A percentile compares a stretch with the other conserved stretches of the same genome.
Conservation (phyloP, 2,797 vertebrate genomes). For the Scyliorhinus canicula region DNA sequence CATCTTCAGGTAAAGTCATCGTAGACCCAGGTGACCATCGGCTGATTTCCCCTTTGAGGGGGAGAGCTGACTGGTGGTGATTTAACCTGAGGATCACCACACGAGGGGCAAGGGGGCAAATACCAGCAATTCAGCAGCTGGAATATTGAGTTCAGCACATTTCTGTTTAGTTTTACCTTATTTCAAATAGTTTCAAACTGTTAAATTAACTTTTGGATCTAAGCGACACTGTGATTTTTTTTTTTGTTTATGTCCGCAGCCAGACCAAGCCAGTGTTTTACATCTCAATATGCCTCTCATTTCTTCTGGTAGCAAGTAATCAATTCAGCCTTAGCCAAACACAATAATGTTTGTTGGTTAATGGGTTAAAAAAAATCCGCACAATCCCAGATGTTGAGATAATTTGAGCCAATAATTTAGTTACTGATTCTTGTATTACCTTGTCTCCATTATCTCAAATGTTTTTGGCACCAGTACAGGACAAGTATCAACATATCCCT, state of each 20-base stretch:
- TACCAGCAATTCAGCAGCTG: neutral
- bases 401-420: neutral
- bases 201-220: neutral
- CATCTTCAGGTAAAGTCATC: too few relatives aligned
- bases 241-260: neutral
- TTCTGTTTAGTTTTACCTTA: neutral
- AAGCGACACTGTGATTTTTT: neutral
- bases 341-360: neutral
- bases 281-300: neutral
- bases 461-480: neutral
- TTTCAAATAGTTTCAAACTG: neutral
- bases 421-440: slow-evolving; percentile 1
- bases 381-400: neutral
- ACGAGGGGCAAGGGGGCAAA: too few relatives aligned
- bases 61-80: too few relatives aligned
- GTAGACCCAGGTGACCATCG: too few relatives aligned
- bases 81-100: too few relatives aligned
- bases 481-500: neutral
- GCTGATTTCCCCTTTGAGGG: too few relatives aligned
- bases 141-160: neutral
- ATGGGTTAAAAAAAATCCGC: neutral
- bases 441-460: neutral
- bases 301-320: neutral
- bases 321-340: neutral
- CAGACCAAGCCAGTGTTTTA: neutral